These are phyloP conservation scores for Strigamia maritima DNA, from an alignment of 2,888 invertebrate genomes.

Conservation along the genomic window DNA sequence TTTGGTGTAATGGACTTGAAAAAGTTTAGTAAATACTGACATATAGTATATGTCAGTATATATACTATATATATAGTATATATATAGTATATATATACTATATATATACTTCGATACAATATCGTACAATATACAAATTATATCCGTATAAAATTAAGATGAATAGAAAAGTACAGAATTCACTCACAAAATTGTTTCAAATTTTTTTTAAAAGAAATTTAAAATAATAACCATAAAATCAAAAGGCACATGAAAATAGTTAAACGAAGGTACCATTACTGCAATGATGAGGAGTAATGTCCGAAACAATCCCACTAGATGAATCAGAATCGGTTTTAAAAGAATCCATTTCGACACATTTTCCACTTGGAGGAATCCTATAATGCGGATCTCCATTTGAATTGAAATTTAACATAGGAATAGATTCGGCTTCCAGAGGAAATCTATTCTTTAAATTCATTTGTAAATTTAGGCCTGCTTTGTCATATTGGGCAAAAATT, in stretches of 20 bases:
- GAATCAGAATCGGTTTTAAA: slow-evolving; percentile 28
- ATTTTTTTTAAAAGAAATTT: too few species aligned
- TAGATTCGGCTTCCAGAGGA: not conserved
- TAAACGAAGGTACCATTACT: slow-evolving; percentile 17
- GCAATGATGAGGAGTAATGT: slow-evolving; percentile 26
- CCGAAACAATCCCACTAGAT: slow-evolving; percentile 31
- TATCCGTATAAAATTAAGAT: not conserved
- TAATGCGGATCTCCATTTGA: slow-evolving; percentile 29
- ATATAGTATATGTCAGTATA: too few species aligned
- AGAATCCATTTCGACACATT: slow-evolving; percentile 8
- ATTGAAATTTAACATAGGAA: not conserved
- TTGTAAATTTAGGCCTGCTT: not conserved
- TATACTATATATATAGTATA: too few species aligned
- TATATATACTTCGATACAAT: too few species aligned
- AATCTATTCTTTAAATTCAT: slow-evolving; percentile 1
- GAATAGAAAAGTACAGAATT: not conserved
- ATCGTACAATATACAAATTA: not conserved
- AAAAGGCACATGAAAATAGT: slow-evolving; percentile 16
- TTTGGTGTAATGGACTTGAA: too few species aligned
- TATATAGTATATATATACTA: too few species aligned
- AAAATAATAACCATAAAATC: too few species aligned
- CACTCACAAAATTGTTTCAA: not conserved
- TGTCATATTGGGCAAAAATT: slow-evolving; percentile 11
- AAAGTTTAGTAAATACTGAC: too few species aligned
- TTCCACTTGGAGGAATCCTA: slow-evolving; percentile 29